Conservation (phyloP, 2,888 invertebrate species). For the Drosophila flavopinicola region DNA sequence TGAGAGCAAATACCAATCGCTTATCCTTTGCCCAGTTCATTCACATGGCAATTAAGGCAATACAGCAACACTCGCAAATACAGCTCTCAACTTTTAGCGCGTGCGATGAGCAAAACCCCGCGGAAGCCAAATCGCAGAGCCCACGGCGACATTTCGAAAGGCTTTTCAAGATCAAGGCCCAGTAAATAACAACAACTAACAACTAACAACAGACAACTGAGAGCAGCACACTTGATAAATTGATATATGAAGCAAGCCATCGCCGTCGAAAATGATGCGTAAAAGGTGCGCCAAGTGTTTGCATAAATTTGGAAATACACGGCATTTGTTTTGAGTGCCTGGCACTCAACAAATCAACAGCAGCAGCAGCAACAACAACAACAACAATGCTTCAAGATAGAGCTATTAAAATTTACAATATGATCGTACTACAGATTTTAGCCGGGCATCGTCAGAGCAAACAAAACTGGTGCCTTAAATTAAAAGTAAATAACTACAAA, state of each 20-base stretch:
- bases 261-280: conserved; percentile 62
- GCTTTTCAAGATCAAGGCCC: conserved; percentile 77
- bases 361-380: conserved; percentile 41
- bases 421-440: conserved; percentile 35
- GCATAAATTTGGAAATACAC: conserved; percentile 70
- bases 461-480: conserved; percentile 56
- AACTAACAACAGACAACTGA: conserved; percentile 17
- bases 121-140: conserved; percentile 52
- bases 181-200: conserved; percentile 16
- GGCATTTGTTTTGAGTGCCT: conserved; percentile 61
- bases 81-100: conserved; percentile 45
- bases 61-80: conserved; percentile 6
- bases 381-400: conserved; percentile 29
- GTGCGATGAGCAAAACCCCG: conserved; percentile 60
- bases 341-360: conserved; percentile 54
- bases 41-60: conserved; percentile 67
- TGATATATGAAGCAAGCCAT: conserved; percentile 68
- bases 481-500: conserved; percentile 66
- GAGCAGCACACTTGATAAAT: conserved; percentile 60
- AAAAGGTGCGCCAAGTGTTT: conserved; percentile 68
- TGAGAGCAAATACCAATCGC: conserved; percentile 29
- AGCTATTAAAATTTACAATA: conserved; percentile 47
- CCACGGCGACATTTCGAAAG: conserved; percentile 71
- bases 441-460: conserved; percentile 27
- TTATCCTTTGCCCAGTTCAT: conserved; percentile 78